Base-by-base conservation (phyloP, 2,888 invertebrate species). In the Perizoma affinitatum region DNA sequence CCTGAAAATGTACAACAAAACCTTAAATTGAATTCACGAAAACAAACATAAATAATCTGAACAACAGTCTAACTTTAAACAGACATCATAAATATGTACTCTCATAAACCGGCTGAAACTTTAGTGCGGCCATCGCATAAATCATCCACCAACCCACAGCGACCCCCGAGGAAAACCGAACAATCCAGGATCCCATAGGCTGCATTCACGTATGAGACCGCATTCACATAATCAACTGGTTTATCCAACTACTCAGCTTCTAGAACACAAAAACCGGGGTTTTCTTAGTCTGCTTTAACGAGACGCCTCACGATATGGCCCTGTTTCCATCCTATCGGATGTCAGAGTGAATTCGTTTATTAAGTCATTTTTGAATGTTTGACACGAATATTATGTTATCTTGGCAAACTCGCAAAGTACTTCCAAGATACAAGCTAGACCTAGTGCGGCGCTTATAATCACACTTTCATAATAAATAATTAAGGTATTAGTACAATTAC, bases 31-130 rank as follows among this genome's bases (percentile, higher is more conserved):
- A 72, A 72, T 71, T 56, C 58, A 54, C 57, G 58, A 64, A 66
- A 71, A 73, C 70, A 63, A 73, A 74, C 76, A 78, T 74, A 75
- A 78, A 79, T 76, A 75, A 73, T 71, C 69, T 64, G 63, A 63
- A 68, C 66, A 65, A 61, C 67, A 65, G 73, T 60, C 65, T 68
- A 84, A 87, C 80, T 86, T 86, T 78, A 80, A 81, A 82, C 78
- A 71, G 74, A 76, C 70, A 75, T 78, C 82, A 83, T 86, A 86
- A 84, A 88, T 83, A 84, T 77, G 71, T 69, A 65, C 70, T 78
- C 75, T 83, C 85, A 82, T 86, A 84, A 84, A 86, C 75, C 72
- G 76, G 71, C 75, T 76, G 75, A 76, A 75, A 74, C 73, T 77
- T 80, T 76, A 70, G 68, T 63, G 70, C 73, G 75, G 64, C 66